Conservation (phyloP, 2,113 vertebrate species). For the Mastomys coucha region DNA sequence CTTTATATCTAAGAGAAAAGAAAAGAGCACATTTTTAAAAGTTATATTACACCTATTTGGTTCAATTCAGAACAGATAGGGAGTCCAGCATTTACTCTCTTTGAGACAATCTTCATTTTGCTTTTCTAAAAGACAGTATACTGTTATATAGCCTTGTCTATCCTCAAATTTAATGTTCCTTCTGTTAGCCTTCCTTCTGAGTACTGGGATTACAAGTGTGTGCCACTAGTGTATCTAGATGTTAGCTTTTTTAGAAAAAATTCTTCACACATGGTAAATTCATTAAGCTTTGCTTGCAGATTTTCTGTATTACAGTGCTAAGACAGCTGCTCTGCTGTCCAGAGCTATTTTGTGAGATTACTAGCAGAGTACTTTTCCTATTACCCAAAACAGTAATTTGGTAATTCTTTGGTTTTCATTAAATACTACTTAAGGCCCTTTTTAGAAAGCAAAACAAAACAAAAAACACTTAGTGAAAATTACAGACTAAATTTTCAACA, state of each 20-base stretch:
- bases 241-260: neutral
- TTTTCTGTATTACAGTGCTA: slow-evolving; percentile 22
- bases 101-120: neutral
- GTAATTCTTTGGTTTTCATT: neutral
- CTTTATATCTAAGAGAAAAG: slow-evolving; percentile 42
- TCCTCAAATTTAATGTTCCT: neutral
- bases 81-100: neutral
- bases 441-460: neutral
- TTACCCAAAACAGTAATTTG: neutral
- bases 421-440: neutral
- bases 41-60: slow-evolving; percentile 5
- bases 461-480: neutral
- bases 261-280: neutral
- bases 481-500: slow-evolving; percentile 44
- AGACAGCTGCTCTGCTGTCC: neutral
- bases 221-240: neutral
- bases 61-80: slow-evolving; percentile 33
- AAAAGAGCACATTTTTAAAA: slow-evolving; percentile 19
- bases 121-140: neutral
- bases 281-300: neutral
- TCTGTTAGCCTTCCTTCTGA: neutral
- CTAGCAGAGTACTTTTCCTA: neutral
- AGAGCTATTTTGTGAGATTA: neutral
- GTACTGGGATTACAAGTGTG: neutral
- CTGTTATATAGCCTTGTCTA: neutral